Evolutionary conservation across 2,888 invertebrate species (phyloP).

Genomic region (Diarsia dahlii): DNA sequence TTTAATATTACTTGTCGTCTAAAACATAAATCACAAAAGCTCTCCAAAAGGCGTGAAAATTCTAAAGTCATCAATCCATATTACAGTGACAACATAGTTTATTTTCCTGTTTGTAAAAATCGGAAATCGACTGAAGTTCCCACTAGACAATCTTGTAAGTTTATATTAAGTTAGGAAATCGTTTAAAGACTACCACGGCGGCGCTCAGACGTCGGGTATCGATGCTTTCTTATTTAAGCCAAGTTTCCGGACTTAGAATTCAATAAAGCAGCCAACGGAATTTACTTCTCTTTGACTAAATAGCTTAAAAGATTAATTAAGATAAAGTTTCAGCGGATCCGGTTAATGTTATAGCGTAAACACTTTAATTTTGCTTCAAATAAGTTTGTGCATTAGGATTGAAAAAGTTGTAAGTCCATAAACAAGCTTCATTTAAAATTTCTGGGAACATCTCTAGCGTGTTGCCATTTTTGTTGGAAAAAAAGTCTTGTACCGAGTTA

Average conservation of each 20-base stretch:
- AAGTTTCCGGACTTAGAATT: slow-evolving; percentile 87
- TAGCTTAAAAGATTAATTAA: slow-evolving; percentile 89
- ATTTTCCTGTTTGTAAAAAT: slow-evolving; percentile 57
- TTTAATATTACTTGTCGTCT: background rate
- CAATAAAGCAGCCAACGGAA: slow-evolving; percentile 87
- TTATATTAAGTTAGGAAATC: slow-evolving; percentile 85
- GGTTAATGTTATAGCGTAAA: slow-evolving; percentile 81
- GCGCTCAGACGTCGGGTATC: slow-evolving; percentile 83
- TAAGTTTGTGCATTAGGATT: slow-evolving; percentile 71
- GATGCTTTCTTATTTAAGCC: slow-evolving; percentile 87
- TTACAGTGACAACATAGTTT: background rate
- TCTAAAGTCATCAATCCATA: background rate
- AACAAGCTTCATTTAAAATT: slow-evolving; percentile 59
- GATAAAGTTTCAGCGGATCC: slow-evolving; percentile 81
- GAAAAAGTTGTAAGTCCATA: slow-evolving; percentile 54
- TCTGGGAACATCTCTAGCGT: slow-evolving; percentile 44
- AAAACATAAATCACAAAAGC: background rate
- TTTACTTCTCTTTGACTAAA: slow-evolving; percentile 89
- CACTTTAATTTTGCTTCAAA: slow-evolving; percentile 75
- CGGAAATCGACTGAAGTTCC: slow-evolving; percentile 72
- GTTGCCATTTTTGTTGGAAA: slow-evolving; percentile 34
- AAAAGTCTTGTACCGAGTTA: slow-evolving; percentile 11
- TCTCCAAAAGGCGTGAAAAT: background rate
- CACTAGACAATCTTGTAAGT: slow-evolving; percentile 82
- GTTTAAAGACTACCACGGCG: slow-evolving; percentile 81